Evolutionary conservation across 2,888 invertebrate genomes (phyloP).

Genomic region (Tipula helvola): DNA sequence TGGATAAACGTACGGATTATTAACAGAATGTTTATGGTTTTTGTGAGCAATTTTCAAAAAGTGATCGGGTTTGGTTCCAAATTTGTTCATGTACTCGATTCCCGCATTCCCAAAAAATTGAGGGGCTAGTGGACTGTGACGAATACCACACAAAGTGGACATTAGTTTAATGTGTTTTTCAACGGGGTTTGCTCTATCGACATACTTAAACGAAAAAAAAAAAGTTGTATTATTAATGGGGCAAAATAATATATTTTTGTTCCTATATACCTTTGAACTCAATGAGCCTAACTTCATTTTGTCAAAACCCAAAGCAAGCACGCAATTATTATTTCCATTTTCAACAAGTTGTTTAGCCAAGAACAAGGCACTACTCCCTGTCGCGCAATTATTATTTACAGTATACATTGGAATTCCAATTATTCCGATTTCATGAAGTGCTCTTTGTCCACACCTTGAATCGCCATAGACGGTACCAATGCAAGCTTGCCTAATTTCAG

Average conservation of each 20-base stretch:
- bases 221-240: too few species aligned
- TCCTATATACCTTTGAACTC: slow-evolving; percentile 45
- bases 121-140: slow-evolving; percentile 66
- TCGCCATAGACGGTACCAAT: too few species aligned
- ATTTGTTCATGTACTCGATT: slow-evolving; percentile 67
- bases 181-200: too few species aligned
- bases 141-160: too few species aligned
- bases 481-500: too few species aligned
- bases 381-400: slow-evolving; percentile 58
- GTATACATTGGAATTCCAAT: too few species aligned
- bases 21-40: slow-evolving; percentile 40
- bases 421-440: slow-evolving; percentile 39
- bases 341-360: slow-evolving; percentile 88
- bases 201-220: too few species aligned
- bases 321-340: slow-evolving; percentile 60
- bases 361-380: slow-evolving; percentile 85
- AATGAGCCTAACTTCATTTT: slow-evolving; percentile 95
- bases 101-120: slow-evolving; percentile 97
- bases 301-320: slow-evolving; percentile 62
- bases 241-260: too few species aligned
- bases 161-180: too few species aligned
- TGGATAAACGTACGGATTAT: slow-evolving; percentile 80
- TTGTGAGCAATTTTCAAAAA: too few species aligned
- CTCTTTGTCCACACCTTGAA: too few species aligned
- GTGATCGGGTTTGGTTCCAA: slow-evolving; percentile 45